Base-by-base conservation (phyloP, 2,113 vertebrate species). In the Muntiacus reevesi region DNA sequence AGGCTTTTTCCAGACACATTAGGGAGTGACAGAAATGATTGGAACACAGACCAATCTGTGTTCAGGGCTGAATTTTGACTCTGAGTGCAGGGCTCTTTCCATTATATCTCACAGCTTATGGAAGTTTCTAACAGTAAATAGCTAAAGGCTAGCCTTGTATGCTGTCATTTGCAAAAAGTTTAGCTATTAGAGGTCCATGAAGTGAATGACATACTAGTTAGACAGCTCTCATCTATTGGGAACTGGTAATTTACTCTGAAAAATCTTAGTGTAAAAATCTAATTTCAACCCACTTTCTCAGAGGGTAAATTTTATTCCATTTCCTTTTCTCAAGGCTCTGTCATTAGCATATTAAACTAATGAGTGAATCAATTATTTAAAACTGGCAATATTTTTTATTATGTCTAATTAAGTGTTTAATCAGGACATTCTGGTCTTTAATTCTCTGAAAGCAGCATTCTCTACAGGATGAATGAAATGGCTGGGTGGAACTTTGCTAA, bases 281-380 rank as follows among this genome's bases (percentile, higher is more conserved):
- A 98, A 98, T 98, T 98, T 98, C 94, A 98, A 94, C 92, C 97
- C 95, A 59, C 96, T 94, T 98, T 87, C 85, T 98, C 84, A 84
- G 52, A 94, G 97, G 94, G 88, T 98, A 98, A 98, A 98, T 98
- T 97, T 98, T 98, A 98, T 98, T 97, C 95, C 97, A 98, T 98
- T 98, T 98, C 95, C 96, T 97, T 98, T 98, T 98, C 87, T 97
- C 98, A 98, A 87, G 91, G 83, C 94, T 98, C 98, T 95, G 47
- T 97, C 93, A 97, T 98, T 98, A 97, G 98, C 98, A 98, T 98
- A 97, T 98, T 98, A 98, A 98, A 95, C 96, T 98, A 98, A 97
- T 96, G 97, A 98, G 95, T 95, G 97, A 98, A 99, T 98, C 98
- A 98, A 17, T 98, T 98, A 98, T 98, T 98, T 98, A 98, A 98